Percentiles rank a stretch among this genome's conserved stretches.
These are phyloP conservation scores for Sternarchorhynchus goeldii DNA, from an alignment of 2,797 vertebrate species.

Conservation along the genomic window DNA sequence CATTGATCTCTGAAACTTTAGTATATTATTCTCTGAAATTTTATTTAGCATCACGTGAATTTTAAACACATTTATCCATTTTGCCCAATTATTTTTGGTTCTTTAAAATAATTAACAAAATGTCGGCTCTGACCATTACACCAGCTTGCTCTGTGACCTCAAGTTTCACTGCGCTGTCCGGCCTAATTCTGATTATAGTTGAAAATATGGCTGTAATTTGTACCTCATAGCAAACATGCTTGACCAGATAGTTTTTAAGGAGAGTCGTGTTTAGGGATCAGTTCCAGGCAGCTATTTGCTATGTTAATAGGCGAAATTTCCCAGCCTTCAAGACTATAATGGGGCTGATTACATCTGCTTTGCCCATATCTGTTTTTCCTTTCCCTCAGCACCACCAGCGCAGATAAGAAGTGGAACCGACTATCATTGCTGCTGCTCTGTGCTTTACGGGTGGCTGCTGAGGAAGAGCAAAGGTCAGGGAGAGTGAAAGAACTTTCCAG, in stretches of 20 bases:
- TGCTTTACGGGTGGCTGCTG: slow-evolving; percentile 9
- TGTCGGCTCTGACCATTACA: too few species aligned
- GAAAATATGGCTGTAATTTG: not conserved
- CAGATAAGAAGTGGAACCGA: slow-evolving; percentile 43
- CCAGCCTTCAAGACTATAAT: not conserved
- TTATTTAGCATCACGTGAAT: too few species aligned
- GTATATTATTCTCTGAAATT: too few species aligned
- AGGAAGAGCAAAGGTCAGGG: not conserved
- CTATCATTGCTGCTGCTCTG: not conserved
- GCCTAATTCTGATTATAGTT: not conserved
- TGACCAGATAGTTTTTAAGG: too few species aligned
- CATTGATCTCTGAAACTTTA: too few species aligned
- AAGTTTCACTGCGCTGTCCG: too few species aligned
- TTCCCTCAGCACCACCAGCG: slow-evolving; percentile 21
- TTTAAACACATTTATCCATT: too few species aligned
- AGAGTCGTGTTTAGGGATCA: not conserved
- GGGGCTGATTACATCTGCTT: slow-evolving; percentile 25
- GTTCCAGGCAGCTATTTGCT: slow-evolving; percentile 2
- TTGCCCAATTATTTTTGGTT: too few species aligned
- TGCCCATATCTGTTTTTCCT: slow-evolving; percentile 24
- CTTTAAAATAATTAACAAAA: too few species aligned
- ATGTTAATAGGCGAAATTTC: not conserved
- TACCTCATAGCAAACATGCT: not conserved
- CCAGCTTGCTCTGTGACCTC: too few species aligned
- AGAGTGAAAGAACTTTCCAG: slow-evolving; percentile 22